Percentiles rank a stretch among this genome's conserved stretches.
Evolutionary conservation across 2,113 vertebrate genomes (phyloP).

Genomic region (Notiomystis cincta): DNA sequence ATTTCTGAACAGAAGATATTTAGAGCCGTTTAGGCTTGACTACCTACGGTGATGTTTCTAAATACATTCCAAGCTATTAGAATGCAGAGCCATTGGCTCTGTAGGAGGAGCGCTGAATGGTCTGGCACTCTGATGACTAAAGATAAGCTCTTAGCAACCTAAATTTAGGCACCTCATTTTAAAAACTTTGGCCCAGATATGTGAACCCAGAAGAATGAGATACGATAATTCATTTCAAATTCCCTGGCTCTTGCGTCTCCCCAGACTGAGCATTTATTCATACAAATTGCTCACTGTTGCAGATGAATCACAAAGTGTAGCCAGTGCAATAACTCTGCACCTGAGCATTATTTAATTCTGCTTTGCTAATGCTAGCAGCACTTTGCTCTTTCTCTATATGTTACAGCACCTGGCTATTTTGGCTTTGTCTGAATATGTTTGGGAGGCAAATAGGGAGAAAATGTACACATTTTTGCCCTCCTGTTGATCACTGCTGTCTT

Average conservation of each 20-base stretch:
- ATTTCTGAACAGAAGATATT: not conserved
- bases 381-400: not conserved
- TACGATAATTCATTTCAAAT: not conserved
- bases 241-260: not conserved
- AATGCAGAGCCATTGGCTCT: not conserved
- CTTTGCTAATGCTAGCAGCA: not conserved
- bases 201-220: not conserved
- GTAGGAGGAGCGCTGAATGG: not conserved
- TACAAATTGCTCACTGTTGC: conserved; percentile 21
- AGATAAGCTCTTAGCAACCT: conserved; percentile 2
- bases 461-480: not conserved
- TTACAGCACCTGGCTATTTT: not conserved
- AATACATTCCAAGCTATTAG: not conserved
- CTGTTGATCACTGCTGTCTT: not conserved
- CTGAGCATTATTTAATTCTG: conserved; percentile 24
- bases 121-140: not conserved
- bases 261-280: not conserved
- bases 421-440: not conserved
- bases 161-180: not conserved
- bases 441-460: not conserved
- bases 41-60: not conserved
- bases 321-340: conserved; percentile 20
- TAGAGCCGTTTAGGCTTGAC: not conserved
- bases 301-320: conserved; percentile 18
- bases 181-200: not conserved